Evolutionary conservation across 2,113 vertebrate species (phyloP).

Genomic region (Chaetodon auriga): DNA sequence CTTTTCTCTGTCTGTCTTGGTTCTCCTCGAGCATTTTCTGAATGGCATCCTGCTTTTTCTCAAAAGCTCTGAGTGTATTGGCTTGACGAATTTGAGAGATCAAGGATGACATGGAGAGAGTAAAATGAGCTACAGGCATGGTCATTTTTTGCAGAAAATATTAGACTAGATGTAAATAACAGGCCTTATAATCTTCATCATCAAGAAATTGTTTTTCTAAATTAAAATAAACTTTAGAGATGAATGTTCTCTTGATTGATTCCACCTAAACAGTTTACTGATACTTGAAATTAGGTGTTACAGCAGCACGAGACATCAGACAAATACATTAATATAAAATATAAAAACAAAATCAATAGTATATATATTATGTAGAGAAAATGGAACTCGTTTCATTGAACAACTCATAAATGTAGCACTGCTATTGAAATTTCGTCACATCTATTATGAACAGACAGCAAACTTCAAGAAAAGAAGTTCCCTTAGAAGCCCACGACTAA

Average conservation of each 20-base stretch:
- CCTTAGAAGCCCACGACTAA: not conserved
- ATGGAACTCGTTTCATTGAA: not conserved
- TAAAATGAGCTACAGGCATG: not conserved
- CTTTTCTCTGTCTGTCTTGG: not conserved
- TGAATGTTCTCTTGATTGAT: not conserved
- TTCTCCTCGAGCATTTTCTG: constrained; percentile 49
- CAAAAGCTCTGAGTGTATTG: constrained; percentile 20
- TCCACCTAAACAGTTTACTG: not conserved
- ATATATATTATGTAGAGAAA: too few species aligned
- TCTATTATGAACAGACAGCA: not conserved
- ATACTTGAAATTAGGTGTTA: not conserved
- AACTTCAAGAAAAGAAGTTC: not conserved
- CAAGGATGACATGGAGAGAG: not conserved
- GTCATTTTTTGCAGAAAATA: not conserved
- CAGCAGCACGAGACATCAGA: not conserved
- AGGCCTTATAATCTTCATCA: too few species aligned
- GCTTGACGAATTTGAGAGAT: constrained; percentile 26
- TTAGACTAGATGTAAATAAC: not conserved
- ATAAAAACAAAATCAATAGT: not conserved
- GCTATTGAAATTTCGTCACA: not conserved
- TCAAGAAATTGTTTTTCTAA: not conserved
- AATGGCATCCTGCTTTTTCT: constrained; percentile 58
- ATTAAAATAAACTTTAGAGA: not conserved
- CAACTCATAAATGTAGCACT: not conserved
- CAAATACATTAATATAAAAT: not conserved